These are phyloP conservation scores for Hystrix brachyura DNA, from an alignment of 2,113 vertebrate genomes.

Conservation along the genomic window DNA sequence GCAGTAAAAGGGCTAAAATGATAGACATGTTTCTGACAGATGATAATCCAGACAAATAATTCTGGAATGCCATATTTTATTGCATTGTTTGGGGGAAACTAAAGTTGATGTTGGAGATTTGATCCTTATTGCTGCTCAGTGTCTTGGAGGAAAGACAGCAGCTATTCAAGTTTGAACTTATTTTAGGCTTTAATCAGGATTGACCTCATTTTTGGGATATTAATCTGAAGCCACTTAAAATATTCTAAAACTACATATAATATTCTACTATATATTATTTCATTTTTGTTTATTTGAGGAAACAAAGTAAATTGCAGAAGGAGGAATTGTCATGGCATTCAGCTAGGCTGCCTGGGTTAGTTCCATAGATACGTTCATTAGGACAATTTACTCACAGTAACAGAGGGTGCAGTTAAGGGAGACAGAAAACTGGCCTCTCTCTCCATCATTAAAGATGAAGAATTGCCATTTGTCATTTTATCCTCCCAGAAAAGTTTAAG, in stretches of 20 bases:
- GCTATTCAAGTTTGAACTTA: neutral
- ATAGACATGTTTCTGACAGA: neutral
- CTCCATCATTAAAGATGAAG: constrained; percentile 13
- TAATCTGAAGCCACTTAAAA: neutral
- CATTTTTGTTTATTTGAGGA: constrained; percentile 19
- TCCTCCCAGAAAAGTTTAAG: constrained; percentile 2
- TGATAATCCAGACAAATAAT: neutral
- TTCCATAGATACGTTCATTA: neutral
- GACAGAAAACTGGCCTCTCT: neutral
- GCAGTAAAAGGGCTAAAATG: neutral
- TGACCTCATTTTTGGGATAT: neutral
- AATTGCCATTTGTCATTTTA: neutral
- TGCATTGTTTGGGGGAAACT: neutral
- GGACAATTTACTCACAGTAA: constrained; percentile 10
- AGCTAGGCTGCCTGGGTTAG: neutral
- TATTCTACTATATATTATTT: neutral
- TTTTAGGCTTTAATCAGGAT: neutral
- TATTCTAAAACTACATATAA: constrained; percentile 3
- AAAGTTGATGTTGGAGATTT: neutral
- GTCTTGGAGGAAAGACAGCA: neutral
- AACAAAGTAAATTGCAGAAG: neutral
- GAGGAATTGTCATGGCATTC: neutral
- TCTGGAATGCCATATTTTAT: neutral
- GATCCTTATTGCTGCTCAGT: neutral
- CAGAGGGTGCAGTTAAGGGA: neutral